Evolutionary conservation across 2,888 invertebrate species (phyloP).

Genomic region (Brenthis ino): DNA sequence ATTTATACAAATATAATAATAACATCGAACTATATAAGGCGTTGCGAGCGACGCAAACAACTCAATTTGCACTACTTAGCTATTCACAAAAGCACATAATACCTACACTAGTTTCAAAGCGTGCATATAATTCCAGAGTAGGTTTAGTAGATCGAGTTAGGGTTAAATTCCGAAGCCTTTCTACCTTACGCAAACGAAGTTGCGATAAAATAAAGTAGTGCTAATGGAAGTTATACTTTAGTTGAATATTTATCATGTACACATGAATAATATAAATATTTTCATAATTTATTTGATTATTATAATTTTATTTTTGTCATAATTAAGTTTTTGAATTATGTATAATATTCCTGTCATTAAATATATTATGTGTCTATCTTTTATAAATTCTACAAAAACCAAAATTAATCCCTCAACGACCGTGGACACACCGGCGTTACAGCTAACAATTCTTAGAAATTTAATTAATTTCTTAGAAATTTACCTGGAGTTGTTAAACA

Average conservation of each 20-base stretch:
- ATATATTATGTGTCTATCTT: no score
- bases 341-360: no score
- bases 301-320: no score
- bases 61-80: slow-evolving; percentile 51
- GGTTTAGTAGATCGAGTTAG: slow-evolving; percentile 50
- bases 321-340: no score
- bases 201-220: slow-evolving; percentile 10
- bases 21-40: slow-evolving; percentile 17
- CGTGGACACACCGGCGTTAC: no score
- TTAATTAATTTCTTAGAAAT: no score
- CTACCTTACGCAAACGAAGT: slow-evolving; percentile 27
- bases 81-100: slow-evolving; percentile 58
- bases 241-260: not conserved
- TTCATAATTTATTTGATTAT: no score
- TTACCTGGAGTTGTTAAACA: no score
- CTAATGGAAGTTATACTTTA: slow-evolving; percentile 17
- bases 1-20: slow-evolving; percentile 5
- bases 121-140: slow-evolving; percentile 46
- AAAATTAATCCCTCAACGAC: no score
- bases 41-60: slow-evolving; percentile 49
- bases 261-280: no score
- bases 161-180: slow-evolving; percentile 42
- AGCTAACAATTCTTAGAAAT: no score
- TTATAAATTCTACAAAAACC: no score
- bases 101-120: slow-evolving; percentile 47